Evolutionary conservation across 2,113 vertebrate species (phyloP).

Genomic region (Ochotona curzoniae): DNA sequence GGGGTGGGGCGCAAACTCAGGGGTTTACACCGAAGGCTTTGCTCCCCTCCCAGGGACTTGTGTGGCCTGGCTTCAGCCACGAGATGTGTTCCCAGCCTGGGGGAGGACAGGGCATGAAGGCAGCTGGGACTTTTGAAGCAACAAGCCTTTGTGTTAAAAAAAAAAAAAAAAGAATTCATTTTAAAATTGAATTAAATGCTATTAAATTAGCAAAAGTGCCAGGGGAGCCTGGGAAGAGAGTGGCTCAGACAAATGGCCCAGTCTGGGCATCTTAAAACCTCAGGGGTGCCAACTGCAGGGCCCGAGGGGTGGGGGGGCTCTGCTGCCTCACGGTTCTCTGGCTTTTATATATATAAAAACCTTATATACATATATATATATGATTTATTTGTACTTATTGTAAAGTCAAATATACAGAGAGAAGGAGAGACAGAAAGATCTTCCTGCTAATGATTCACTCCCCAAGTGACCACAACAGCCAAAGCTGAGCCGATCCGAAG

Average conservation of each 20-base stretch:
- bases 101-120: slow-evolving; percentile 28
- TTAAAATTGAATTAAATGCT: slow-evolving; percentile 77
- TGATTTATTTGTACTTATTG: too few species aligned
- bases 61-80: neutral
- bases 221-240: slow-evolving; percentile 40
- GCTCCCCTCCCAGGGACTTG: neutral
- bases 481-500: too few species aligned
- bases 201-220: slow-evolving; percentile 69
- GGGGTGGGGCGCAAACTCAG: slow-evolving; percentile 30
- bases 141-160: neutral
- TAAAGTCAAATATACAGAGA: too few species aligned
- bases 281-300: neutral
- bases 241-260: neutral
- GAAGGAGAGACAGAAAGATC: too few species aligned
- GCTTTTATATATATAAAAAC: too few species aligned
- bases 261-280: slow-evolving; percentile 6
- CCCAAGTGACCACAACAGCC: too few species aligned
- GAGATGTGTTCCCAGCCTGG: slow-evolving; percentile 30
- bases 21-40: slow-evolving; percentile 43
- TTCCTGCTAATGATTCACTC: too few species aligned
- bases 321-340: too few species aligned
- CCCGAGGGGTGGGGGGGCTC: too few species aligned
- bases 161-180: slow-evolving; percentile 60
- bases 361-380: too few species aligned
- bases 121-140: neutral